Evolutionary conservation across 1,140 invertebrate species (phyloP).

Genomic region (Mercenaria mercenaria): DNA sequence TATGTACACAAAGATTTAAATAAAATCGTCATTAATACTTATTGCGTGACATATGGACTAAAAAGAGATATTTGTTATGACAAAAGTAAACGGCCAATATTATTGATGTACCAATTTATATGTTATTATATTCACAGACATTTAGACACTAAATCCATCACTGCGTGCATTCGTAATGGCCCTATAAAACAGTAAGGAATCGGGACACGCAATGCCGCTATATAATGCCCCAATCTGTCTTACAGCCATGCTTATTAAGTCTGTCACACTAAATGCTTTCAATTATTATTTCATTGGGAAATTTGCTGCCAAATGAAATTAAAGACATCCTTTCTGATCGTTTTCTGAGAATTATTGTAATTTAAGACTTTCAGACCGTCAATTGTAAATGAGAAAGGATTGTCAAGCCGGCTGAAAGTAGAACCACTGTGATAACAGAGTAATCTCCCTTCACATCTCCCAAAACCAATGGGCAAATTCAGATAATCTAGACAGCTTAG

Average conservation of each 20-base stretch:
- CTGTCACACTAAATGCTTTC: conserved; percentile 62
- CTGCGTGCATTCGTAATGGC: conserved; percentile 13
- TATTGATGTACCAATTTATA: conserved; percentile 59
- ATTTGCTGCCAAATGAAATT: conserved; percentile 68
- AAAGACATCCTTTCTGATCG: conserved; percentile 63
- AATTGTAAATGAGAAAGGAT: conserved; percentile 36
- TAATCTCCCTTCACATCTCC: conserved; percentile 7
- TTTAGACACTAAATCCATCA: conserved; percentile 61
- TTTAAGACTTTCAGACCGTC: conserved; percentile 49
- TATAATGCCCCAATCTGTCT: conserved; percentile 21
- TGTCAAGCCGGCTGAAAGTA: neutral
- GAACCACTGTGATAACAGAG: no score
- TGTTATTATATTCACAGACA: conserved; percentile 60
- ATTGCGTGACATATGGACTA: conserved; percentile 11
- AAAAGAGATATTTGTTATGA: conserved; percentile 58
- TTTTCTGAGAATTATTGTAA: conserved; percentile 61
- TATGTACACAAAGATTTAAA: no score
- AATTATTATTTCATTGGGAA: conserved; percentile 66
- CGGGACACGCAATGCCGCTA: conserved; percentile 20
- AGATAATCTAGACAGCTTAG: no score
- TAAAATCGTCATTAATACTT: neutral
- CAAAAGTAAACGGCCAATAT: conserved; percentile 29
- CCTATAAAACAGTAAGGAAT: neutral
- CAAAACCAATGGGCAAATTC: no score
- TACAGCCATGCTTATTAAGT: conserved; percentile 30